phyloP scores from a whole-genome alignment of 1,140 invertebrate species.

The Solen grandis region DNA sequence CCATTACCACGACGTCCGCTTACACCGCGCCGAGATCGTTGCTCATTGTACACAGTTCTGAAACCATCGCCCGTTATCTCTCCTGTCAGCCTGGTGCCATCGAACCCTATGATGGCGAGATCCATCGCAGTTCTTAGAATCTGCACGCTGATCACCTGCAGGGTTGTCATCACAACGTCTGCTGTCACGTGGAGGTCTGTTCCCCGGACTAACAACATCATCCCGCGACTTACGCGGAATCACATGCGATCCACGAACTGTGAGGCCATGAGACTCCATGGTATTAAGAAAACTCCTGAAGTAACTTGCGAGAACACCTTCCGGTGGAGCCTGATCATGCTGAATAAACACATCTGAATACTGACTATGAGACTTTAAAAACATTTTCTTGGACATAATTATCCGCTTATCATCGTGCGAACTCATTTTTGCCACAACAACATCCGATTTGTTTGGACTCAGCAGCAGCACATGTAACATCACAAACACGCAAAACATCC shows the following conservation, averaged over 20 bases:
- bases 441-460: not conserved
- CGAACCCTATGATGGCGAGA: not conserved
- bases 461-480: too few species aligned
- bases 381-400: too few species aligned
- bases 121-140: slow-evolving; percentile 4
- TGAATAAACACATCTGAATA: too few species aligned
- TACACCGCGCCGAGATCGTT: not conserved
- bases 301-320: too few species aligned
- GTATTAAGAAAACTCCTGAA: too few species aligned
- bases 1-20: slow-evolving; percentile 19
- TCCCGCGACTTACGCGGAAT: slow-evolving; percentile 9
- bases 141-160: slow-evolving; percentile 10
- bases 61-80: slow-evolving; percentile 10
- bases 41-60: slow-evolving; percentile 11
- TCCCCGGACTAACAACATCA: not conserved
- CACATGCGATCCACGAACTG: too few species aligned
- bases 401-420: slow-evolving; percentile 17
- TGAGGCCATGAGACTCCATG: too few species aligned
- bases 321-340: too few species aligned
- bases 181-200: too few species aligned
- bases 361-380: too few species aligned
- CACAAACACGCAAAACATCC: too few species aligned
- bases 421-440: slow-evolving; percentile 21
- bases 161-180: not conserved
- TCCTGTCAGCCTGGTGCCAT: slow-evolving; percentile 10